Evolutionary conservation across 2,888 invertebrate genomes (phyloP).

Genomic region (Drosophila borealis): DNA sequence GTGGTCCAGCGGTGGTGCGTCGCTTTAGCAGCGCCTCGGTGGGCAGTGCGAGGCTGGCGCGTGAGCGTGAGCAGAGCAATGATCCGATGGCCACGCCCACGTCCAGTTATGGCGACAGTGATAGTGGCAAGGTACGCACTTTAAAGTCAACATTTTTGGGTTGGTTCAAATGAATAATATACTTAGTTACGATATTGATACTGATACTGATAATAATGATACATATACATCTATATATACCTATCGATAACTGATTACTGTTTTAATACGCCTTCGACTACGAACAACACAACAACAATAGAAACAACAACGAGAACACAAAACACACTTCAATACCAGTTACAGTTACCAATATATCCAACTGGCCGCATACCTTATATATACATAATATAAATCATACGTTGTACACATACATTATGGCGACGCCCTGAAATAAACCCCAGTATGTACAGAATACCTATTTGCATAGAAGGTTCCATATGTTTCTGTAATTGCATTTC

Average conservation of each 20-base stretch:
- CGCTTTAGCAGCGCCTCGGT: slow-evolving; percentile 82
- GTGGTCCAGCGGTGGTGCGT: slow-evolving; percentile 45
- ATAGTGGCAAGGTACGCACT: slow-evolving; percentile 85
- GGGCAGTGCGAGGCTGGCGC: slow-evolving; percentile 53
- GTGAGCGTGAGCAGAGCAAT: slow-evolving; percentile 44
- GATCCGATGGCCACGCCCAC: slow-evolving; percentile 60
- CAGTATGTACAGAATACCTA: slow-evolving; percentile 1
- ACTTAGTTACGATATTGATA: slow-evolving; percentile 58
- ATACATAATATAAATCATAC: slow-evolving; percentile 35
- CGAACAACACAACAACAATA: slow-evolving; percentile 40
- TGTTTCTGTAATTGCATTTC: neutral
- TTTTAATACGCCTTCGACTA: slow-evolving; percentile 72
- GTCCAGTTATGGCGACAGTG: slow-evolving; percentile 79
- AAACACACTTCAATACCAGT: slow-evolving; percentile 32
- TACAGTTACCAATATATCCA: slow-evolving; percentile 30
- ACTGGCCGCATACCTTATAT: slow-evolving; percentile 41
- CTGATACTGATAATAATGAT: slow-evolving; percentile 55
- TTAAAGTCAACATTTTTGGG: slow-evolving; percentile 85
- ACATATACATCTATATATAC: slow-evolving; percentile 55
- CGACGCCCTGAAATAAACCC: slow-evolving; percentile 32
- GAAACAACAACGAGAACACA: slow-evolving; percentile 31
- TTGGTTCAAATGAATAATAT: slow-evolving; percentile 84
- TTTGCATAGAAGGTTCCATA: neutral
- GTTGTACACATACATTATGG: slow-evolving; percentile 20
- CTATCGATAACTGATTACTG: slow-evolving; percentile 67